These are phyloP conservation scores for Apeira syringaria DNA, from an alignment of 2,888 invertebrate species.

Conservation along the genomic window DNA sequence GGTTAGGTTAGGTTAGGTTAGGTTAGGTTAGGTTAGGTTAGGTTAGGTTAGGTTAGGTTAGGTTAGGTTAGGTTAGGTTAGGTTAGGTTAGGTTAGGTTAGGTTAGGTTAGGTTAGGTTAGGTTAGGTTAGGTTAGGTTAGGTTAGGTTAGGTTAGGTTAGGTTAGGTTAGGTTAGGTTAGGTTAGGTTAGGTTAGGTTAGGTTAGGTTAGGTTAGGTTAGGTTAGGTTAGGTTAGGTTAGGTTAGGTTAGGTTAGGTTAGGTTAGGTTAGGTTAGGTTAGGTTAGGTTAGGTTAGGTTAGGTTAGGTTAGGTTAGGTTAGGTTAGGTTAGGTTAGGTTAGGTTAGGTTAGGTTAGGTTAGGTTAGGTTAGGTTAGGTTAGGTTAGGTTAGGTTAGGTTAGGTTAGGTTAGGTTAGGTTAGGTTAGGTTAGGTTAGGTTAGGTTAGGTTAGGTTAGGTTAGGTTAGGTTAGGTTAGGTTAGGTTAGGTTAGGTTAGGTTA, in stretches of 20 bases:
- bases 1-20: constrained; percentile 38
- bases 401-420: constrained; percentile 3
- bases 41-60: constrained; percentile 37
- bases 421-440: constrained; percentile 3
- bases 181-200: constrained; percentile 3
- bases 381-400: constrained; percentile 3
- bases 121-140: constrained; percentile 3
- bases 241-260: constrained; percentile 20
- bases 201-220: constrained; percentile 17
- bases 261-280: constrained; percentile 3
- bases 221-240: constrained; percentile 33
- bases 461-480: constrained; percentile 3
- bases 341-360: constrained; percentile 3
- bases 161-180: constrained; percentile 6
- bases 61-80: constrained; percentile 31
- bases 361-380: constrained; percentile 3
- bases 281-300: constrained; percentile 22
- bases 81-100: constrained; percentile 28
- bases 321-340: constrained; percentile 3
- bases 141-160: constrained; percentile 3
- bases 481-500: constrained; percentile 3
- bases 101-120: constrained; percentile 30
- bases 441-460: constrained; percentile 3
- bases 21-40: constrained; percentile 39
- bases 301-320: constrained; percentile 3